A percentile compares a stretch with the other conserved stretches of the same genome.
phyloP scores from a whole-genome alignment of 2,113 vertebrate genomes.

The Phalacrocorax aristotelis region DNA sequence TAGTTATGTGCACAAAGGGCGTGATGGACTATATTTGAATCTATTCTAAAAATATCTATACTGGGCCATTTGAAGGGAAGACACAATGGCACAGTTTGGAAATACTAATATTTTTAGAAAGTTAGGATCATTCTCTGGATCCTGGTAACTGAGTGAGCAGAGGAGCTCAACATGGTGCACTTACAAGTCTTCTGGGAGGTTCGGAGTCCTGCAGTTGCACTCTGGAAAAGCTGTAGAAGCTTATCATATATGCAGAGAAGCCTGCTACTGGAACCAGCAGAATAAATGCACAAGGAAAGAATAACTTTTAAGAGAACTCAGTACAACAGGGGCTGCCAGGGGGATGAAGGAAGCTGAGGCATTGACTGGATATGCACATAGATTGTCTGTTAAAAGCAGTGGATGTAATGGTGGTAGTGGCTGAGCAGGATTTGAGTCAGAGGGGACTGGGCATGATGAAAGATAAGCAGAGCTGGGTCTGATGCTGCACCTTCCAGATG shows the following conservation, averaged over 20 bases:
- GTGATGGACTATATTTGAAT: not conserved
- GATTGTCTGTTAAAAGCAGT: not conserved
- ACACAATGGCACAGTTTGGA: not conserved
- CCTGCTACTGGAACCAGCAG: not conserved
- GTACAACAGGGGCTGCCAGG: not conserved
- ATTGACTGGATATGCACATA: not conserved
- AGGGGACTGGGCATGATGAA: not conserved
- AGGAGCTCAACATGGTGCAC: not conserved
- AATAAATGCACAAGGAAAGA: not conserved
- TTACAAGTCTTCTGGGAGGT: not conserved
- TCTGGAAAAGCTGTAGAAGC: not conserved
- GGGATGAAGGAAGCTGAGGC: not conserved
- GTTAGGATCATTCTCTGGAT: not conserved
- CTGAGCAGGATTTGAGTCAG: not conserved
- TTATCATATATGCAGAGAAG: not conserved
- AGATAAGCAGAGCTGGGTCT: not conserved
- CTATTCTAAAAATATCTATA: not conserved
- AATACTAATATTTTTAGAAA: not conserved
- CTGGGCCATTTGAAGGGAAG: not conserved
- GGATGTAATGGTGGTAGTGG: not conserved
- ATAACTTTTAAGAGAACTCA: not conserved
- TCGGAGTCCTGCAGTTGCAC: not conserved
- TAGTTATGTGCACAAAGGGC: not conserved
- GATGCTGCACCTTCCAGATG: not conserved
- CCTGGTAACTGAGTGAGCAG: not conserved